These are phyloP conservation scores for Ceuthmochares aereus DNA, from an alignment of 2,113 vertebrate species.

Conservation along the genomic window DNA sequence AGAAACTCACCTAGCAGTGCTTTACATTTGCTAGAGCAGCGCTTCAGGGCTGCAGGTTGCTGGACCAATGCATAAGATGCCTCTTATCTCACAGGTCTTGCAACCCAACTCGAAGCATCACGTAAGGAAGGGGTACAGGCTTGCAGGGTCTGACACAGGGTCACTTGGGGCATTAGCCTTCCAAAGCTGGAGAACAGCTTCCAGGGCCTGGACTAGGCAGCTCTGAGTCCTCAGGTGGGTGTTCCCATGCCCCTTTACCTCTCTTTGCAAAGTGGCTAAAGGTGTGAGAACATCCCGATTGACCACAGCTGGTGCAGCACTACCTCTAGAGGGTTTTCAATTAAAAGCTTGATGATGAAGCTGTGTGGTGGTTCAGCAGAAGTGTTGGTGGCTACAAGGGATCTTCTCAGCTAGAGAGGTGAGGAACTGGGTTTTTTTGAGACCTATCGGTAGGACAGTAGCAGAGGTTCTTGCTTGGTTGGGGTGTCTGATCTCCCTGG, in stretches of 20 bases:
- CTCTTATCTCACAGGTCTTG: background rate
- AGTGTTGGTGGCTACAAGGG: background rate
- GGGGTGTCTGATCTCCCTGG: background rate
- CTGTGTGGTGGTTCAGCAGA: background rate
- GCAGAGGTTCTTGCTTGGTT: background rate
- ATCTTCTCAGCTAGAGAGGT: background rate
- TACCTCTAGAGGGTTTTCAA: background rate
- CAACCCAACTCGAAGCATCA: background rate
- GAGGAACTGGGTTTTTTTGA: background rate
- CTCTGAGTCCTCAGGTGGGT: background rate
- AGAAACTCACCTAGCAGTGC: background rate
- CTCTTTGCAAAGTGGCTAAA: background rate
- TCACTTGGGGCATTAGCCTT: background rate
- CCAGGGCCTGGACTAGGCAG: background rate
- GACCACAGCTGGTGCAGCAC: background rate
- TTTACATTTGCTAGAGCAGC: background rate
- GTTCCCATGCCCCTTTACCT: background rate
- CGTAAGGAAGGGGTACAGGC: background rate
- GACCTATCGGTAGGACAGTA: accelerated
- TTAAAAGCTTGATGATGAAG: background rate
- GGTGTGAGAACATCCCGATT: background rate
- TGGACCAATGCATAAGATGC: background rate
- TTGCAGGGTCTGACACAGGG: too few relatives aligned
- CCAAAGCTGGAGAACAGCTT: background rate
- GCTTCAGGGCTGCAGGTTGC: background rate